Conservation (phyloP, 2,797 vertebrate species). For the Danionella dracula region DNA sequence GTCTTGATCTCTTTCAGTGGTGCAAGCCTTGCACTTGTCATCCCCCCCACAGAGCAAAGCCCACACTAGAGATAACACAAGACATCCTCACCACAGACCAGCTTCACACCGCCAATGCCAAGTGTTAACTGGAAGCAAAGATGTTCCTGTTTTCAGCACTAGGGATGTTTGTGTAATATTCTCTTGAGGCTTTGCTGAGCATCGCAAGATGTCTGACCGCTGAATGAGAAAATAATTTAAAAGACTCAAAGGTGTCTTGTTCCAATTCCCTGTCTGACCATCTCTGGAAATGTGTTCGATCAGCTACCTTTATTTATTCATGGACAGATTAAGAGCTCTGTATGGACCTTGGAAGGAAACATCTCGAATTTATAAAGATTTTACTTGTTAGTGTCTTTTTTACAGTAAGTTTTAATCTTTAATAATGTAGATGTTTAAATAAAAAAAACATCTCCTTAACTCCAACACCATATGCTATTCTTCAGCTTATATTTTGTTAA, state of each 20-base stretch:
- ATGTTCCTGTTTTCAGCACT: background rate
- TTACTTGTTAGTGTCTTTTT: background rate
- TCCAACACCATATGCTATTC: conserved; percentile 10
- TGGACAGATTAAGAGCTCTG: conserved; percentile 1
- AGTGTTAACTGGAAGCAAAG: conserved; percentile 9
- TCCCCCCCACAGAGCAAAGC: conserved; percentile 33
- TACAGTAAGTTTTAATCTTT: background rate
- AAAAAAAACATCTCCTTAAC: conserved; percentile 29
- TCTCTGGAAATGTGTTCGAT: background rate
- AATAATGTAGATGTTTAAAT: conserved; percentile 24
- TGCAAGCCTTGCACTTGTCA: conserved; percentile 36
- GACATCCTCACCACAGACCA: conserved; percentile 19
- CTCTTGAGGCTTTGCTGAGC: background rate
- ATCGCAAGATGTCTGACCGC: background rate
- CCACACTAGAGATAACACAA: conserved; percentile 21
- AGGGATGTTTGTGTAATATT: background rate
- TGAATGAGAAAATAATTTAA: background rate
- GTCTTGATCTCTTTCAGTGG: conserved; percentile 25
- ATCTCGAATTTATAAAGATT: background rate
- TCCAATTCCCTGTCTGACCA: background rate
- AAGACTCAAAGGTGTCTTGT: background rate
- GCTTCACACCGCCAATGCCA: conserved; percentile 24
- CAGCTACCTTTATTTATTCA: background rate
- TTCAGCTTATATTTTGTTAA: conserved; percentile 48
- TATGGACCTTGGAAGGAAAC: background rate